phyloP scores from a whole-genome alignment of 2,888 invertebrate genomes.

The Tetanocera ferruginea region DNA sequence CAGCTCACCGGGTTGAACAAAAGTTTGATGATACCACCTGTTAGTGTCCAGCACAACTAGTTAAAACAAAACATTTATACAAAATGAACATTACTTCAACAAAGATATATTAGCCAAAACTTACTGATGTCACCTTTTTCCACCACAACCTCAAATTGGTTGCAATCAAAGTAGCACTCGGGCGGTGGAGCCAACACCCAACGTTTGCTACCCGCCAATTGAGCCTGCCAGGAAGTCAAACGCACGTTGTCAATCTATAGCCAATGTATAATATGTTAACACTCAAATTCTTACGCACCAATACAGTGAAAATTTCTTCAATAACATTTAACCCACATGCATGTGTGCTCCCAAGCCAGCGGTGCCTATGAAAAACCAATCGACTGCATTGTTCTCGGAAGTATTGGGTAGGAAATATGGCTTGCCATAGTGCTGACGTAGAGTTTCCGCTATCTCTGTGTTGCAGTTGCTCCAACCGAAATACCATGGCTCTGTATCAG shows the following conservation, averaged over 20 bases:
- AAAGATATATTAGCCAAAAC: slow-evolving; percentile 25
- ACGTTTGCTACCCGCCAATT: slow-evolving; percentile 87
- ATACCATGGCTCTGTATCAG: slow-evolving; percentile 73
- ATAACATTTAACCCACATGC: slow-evolving; percentile 79
- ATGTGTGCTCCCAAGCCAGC: slow-evolving; percentile 94
- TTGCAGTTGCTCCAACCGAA: slow-evolving; percentile 95
- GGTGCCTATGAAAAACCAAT: slow-evolving; percentile 98
- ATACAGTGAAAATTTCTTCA: not conserved
- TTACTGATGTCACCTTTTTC: slow-evolving; percentile 92
- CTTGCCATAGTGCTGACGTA: slow-evolving; percentile 83
- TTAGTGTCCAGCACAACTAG: slow-evolving; percentile 95
- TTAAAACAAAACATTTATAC: slow-evolving; percentile 56
- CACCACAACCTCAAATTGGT: slow-evolving; percentile 74
- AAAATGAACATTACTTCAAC: not conserved
- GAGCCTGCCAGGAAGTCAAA: slow-evolving; percentile 97
- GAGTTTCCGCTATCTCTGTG: slow-evolving; percentile 80
- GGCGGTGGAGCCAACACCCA: slow-evolving; percentile 94
- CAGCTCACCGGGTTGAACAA: slow-evolving; percentile 86
- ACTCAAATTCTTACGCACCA: not conserved
- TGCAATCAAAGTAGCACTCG: slow-evolving; percentile 88
- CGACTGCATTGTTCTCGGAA: slow-evolving; percentile 90
- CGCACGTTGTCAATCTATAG: slow-evolving; percentile 91
- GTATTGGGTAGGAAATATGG: slow-evolving; percentile 91
- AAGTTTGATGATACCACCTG: slow-evolving; percentile 95
- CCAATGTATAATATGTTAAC: not conserved